phyloP scores from a whole-genome alignment of 64 coral and sea anemone genomes.

The Hydrozoanthus tunicans region DNA sequence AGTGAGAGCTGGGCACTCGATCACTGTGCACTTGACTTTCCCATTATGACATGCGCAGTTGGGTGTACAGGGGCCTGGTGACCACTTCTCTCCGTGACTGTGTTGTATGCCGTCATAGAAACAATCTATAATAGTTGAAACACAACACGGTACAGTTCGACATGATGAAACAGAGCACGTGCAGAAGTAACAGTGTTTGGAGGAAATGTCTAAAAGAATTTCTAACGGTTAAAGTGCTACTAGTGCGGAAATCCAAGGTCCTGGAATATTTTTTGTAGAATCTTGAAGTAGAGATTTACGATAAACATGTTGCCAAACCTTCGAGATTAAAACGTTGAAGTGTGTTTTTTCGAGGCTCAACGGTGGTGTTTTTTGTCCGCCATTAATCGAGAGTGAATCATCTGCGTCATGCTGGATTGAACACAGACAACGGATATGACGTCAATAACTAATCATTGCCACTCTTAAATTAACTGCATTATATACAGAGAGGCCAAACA shows the following conservation, averaged over 20 bases:
- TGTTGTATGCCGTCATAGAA: constrained; percentile 95
- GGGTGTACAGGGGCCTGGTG: constrained; percentile 97
- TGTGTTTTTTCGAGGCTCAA: too few species aligned
- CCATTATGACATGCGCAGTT: constrained; percentile 93
- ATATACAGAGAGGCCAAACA: too few species aligned
- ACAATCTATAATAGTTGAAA: constrained; percentile 58
- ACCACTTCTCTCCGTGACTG: constrained; percentile 89
- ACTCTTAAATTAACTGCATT: too few species aligned
- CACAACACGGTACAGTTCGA: not conserved
- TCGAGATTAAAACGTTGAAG: too few species aligned
- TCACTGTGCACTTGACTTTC: constrained; percentile 94
- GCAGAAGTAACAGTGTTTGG: not conserved
- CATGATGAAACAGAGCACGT: not conserved
- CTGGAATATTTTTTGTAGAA: too few species aligned
- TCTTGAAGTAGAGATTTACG: too few species aligned
- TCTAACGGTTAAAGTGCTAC: not conserved
- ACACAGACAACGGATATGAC: too few species aligned
- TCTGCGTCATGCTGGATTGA: too few species aligned
- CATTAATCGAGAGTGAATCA: too few species aligned
- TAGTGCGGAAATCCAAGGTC: not conserved
- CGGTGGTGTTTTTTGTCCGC: too few species aligned
- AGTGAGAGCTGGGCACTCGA: constrained; percentile 87
- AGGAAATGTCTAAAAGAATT: not conserved
- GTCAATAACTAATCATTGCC: too few species aligned
- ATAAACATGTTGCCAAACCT: too few species aligned